Base-by-base conservation (phyloP, 2,797 vertebrate species). In the Ctenopoma multispine region DNA sequence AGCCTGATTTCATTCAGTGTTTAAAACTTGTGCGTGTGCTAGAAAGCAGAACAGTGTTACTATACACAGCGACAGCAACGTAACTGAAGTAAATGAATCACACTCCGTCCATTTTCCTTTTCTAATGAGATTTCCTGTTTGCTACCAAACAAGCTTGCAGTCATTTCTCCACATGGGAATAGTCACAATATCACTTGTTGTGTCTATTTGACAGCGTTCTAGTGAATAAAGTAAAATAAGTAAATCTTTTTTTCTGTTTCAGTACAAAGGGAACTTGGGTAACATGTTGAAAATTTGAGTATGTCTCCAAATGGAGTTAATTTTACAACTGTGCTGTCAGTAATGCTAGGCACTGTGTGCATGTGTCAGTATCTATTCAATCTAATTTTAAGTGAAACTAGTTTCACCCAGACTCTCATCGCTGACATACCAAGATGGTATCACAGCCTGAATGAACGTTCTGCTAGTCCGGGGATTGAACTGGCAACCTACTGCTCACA, bases 121-220 rank as follows among this genome's bases (percentile, higher is more conserved):
- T n/a, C 44, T 67, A 70, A 70, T 73, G 46, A 70, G 58, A 68
- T 56, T 79, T 71, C 65, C 69, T 70, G 59, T 70, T 69, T 61
- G 56, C 51, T 18, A 13, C 17, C 43, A 46, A 20, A 40, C 31
- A 43, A 61, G 17, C 38, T 48, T 4, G 1, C 49, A 63, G n/a
- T 60, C 43, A 46, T 61, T 68, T 54, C 13, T 23, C 21, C 49
- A n/a, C 54, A 51, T 59, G 49, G 43, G 72, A 58, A 44, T 18
- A 44, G 13, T 56, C 44, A 31, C 38, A 60, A 21, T 17, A 43
- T 14, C 48, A 43, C 23, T 4, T 23, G n/a, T 48, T 66, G 21
- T 50, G 38, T 63, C 43, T 61, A 54, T 54, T 5, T 10, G 24
- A n/a, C 14, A 13, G 27, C 14, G 13, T 66, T 68, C 29, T 21